phyloP scores from a whole-genome alignment of 2,797 vertebrate species.

The Avahi laniger region DNA sequence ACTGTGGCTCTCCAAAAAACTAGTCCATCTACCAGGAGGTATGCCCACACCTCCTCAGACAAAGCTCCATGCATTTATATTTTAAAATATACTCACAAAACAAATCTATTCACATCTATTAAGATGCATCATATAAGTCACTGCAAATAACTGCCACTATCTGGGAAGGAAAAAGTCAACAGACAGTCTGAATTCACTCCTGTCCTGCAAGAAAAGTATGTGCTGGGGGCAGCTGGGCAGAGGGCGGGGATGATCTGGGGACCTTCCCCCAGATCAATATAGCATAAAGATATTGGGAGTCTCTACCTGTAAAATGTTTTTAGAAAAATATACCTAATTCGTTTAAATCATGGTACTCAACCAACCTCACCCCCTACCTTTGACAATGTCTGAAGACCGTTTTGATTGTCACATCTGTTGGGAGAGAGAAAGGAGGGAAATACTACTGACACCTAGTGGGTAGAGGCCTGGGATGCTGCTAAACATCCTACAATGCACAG shows the following conservation, averaged over 20 bases:
- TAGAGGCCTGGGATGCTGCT: neutral
- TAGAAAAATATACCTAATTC: neutral
- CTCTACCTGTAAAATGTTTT: neutral
- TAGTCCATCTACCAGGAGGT: neutral
- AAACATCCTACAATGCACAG: neutral
- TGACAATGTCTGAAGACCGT: neutral
- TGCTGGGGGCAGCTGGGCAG: neutral
- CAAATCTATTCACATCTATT: neutral
- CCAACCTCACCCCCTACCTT: neutral
- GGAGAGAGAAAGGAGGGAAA: no score
- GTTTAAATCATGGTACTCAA: neutral
- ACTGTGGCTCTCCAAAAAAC: neutral
- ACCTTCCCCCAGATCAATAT: neutral
- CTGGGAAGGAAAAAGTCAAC: neutral
- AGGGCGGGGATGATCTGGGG: neutral
- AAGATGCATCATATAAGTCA: neutral
- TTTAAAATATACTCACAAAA: neutral
- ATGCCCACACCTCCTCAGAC: neutral
- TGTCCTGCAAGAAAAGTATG: neutral
- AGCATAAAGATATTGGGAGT: neutral
- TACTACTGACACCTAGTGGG: neutral
- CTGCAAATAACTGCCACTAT: neutral
- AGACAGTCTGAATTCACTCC: neutral
- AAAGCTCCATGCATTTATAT: no score
- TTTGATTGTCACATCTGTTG: neutral